These are phyloP conservation scores for Maylandia zebra DNA, from an alignment of 2,113 vertebrate species.

Conservation along the genomic window DNA sequence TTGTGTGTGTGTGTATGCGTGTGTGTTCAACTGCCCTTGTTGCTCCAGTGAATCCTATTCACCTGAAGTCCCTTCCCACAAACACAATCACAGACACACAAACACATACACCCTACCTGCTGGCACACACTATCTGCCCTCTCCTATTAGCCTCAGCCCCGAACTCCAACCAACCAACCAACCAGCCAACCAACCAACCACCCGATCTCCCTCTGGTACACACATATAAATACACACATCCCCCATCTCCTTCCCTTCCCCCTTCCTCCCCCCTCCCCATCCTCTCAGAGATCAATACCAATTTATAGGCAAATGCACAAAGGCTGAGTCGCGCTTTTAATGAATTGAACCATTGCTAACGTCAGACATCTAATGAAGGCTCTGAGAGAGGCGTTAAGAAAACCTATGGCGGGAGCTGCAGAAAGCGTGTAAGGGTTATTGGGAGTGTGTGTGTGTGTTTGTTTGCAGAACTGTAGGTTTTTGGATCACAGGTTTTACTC, in stretches of 20 bases:
- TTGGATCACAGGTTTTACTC: neutral
- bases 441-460: neutral
- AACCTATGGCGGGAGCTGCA: conserved; percentile 50
- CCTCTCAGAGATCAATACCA: conserved; percentile 71
- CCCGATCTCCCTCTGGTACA: neutral
- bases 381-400: conserved; percentile 71
- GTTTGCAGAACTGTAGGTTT: neutral
- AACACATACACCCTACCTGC: neutral
- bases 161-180: neutral
- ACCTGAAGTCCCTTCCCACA: conserved; percentile 56
- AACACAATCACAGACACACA: neutral
- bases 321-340: conserved; percentile 74
- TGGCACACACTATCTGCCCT: neutral
- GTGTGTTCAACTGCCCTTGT: conserved; percentile 36
- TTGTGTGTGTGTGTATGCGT: neutral
- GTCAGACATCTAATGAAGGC: conserved; percentile 71
- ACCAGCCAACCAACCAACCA: neutral
- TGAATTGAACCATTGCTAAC: conserved; percentile 77
- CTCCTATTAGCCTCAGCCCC: conserved; percentile 29
- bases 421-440: neutral
- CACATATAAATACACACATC: neutral
- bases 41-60: conserved; percentile 54
- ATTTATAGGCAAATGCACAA: conserved; percentile 80
- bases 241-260: neutral
- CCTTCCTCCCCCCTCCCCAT: neutral